These are phyloP conservation scores for Chouioia cunea DNA, from an alignment of 2,888 invertebrate genomes.

Conservation along the genomic window DNA sequence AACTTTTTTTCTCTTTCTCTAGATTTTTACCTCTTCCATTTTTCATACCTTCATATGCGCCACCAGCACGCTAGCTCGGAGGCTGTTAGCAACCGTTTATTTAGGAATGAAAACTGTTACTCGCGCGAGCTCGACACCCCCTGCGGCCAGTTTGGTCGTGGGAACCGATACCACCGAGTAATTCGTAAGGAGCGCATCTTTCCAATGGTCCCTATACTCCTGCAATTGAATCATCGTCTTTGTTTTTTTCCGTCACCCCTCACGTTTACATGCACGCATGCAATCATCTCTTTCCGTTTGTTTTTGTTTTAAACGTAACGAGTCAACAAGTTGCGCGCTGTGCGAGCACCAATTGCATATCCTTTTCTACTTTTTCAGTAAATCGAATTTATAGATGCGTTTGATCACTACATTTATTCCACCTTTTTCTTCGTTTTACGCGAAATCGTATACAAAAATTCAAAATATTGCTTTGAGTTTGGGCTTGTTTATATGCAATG, in stretches of 20 bases:
- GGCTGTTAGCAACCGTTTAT: constrained; percentile 63
- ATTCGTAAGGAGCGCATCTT: constrained; percentile 38
- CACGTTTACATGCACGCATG: too few relatives aligned
- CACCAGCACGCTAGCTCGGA: constrained; percentile 48
- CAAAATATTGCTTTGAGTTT: too few relatives aligned
- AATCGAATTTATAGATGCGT: too few relatives aligned
- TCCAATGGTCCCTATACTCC: constrained; percentile 25
- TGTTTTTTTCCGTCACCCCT: neutral
- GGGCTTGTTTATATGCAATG: too few relatives aligned
- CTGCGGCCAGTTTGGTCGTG: constrained; percentile 59
- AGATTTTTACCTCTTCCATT: constrained; percentile 55
- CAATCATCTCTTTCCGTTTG: too few relatives aligned
- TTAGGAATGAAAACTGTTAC: constrained; percentile 57
- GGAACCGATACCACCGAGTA: constrained; percentile 53
- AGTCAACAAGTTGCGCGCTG: too few relatives aligned
- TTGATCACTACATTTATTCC: too few relatives aligned
- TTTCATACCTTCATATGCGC: constrained; percentile 52
- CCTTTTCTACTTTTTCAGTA: too few relatives aligned
- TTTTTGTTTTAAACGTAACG: too few relatives aligned
- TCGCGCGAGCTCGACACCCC: constrained; percentile 37
- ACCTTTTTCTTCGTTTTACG: too few relatives aligned
- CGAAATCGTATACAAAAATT: too few relatives aligned
- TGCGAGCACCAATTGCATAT: too few relatives aligned
- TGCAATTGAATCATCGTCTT: neutral
- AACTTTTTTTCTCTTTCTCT: constrained; percentile 11